These are phyloP conservation scores for Onthophagus taurus DNA, from an alignment of 1,140 invertebrate genomes.

Conservation along the genomic window DNA sequence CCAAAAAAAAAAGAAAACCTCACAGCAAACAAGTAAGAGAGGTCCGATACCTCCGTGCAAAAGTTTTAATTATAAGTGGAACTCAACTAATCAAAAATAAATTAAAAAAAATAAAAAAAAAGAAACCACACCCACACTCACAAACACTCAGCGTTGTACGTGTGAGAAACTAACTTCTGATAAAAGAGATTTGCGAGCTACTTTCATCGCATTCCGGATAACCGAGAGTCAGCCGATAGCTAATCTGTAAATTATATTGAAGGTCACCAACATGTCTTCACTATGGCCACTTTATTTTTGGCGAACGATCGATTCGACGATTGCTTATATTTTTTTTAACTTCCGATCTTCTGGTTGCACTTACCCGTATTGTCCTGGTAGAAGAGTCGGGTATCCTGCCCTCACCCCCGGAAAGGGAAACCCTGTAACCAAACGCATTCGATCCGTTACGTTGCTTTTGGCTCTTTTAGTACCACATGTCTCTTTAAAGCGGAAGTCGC, in stretches of 20 bases:
- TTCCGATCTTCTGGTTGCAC: slow-evolving; percentile 32
- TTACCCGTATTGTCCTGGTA: slow-evolving; percentile 66
- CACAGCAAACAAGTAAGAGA: slow-evolving; percentile 36
- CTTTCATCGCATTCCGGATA: slow-evolving; percentile 25
- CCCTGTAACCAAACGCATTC: slow-evolving; percentile 47
- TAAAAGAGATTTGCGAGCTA: no score
- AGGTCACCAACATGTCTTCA: slow-evolving; percentile 7
- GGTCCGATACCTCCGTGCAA: slow-evolving; percentile 24
- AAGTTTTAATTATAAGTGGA: slow-evolving; percentile 26
- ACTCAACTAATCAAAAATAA: slow-evolving; percentile 37
- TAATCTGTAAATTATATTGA: slow-evolving; percentile 34
- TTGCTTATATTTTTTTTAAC: no score
- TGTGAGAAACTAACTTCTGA: slow-evolving; percentile 35
- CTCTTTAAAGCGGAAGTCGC: no score
- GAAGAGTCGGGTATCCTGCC: slow-evolving; percentile 56
- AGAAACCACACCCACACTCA: slow-evolving; percentile 34
- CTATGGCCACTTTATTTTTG: neutral
- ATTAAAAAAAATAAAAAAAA: no score
- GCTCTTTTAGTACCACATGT: no score
- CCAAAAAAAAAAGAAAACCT: slow-evolving; percentile 35
- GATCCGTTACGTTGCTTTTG: no score
- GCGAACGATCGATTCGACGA: slow-evolving; percentile 23
- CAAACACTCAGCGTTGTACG: slow-evolving; percentile 39
- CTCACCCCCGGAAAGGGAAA: slow-evolving; percentile 56
- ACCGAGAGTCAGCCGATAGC: slow-evolving; percentile 32